Percentiles rank a stretch among this genome's conserved stretches.
Evolutionary conservation across 1,140 invertebrate genomes (phyloP).

Genomic region (Drosophila rufa): DNA sequence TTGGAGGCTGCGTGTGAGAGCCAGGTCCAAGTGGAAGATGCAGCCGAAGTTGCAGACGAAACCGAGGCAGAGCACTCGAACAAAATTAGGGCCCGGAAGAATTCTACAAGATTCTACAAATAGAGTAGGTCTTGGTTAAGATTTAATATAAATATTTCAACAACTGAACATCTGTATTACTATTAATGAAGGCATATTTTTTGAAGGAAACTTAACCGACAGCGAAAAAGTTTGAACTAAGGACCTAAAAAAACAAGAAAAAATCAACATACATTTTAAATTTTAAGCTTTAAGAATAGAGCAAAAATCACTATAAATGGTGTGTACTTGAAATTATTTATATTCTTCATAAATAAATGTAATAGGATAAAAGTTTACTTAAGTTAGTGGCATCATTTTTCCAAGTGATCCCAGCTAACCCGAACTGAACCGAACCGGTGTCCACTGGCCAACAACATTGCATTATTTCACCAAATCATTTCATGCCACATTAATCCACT

Average conservation of each 20-base stretch:
- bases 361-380: background rate
- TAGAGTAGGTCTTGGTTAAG: no score
- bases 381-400: constrained; percentile 8
- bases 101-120: background rate
- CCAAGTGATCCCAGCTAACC: constrained; percentile 29
- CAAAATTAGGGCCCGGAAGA: background rate
- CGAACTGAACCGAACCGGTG: constrained; percentile 62
- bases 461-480: constrained; percentile 83
- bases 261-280: no score
- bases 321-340: no score
- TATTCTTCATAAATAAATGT: background rate
- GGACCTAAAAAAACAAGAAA: no score
- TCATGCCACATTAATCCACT: constrained; percentile 84
- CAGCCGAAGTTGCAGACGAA: constrained; percentile 17
- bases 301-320: no score
- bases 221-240: no score
- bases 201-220: no score
- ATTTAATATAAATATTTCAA: no score
- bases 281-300: no score
- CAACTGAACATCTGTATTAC: no score
- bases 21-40: constrained; percentile 29
- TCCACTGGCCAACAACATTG: constrained; percentile 58
- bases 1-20: constrained; percentile 75
- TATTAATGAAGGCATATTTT: no score
- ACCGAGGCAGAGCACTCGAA: constrained; percentile 22